Percentiles rank a stretch among this genome's conserved stretches.
phyloP scores from a whole-genome alignment of 2,113 vertebrate genomes.

The Sciurus niger region DNA sequence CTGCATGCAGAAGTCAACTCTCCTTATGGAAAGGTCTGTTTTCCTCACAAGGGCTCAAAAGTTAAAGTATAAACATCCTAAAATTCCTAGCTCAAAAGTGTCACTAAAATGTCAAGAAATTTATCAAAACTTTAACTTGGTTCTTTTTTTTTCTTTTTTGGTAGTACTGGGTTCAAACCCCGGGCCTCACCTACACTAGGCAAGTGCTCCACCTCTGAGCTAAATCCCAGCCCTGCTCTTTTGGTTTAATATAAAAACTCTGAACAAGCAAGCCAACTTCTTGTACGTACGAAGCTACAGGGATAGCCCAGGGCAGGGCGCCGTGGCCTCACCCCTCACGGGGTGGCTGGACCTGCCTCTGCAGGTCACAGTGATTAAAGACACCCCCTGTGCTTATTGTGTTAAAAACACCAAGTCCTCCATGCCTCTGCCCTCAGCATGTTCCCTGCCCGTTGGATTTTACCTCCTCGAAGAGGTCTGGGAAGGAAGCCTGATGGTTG shows the following conservation, averaged over 20 bases:
- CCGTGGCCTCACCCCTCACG: background rate
- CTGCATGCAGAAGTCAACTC: background rate
- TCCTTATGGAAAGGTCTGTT: background rate
- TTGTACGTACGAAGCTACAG: background rate
- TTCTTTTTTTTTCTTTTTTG: constrained; percentile 9
- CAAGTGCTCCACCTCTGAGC: background rate
- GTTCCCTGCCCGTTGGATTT: constrained; percentile 17
- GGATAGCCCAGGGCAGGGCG: background rate
- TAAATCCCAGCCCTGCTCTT: background rate
- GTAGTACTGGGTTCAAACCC: background rate
- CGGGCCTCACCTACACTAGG: background rate
- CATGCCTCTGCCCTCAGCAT: background rate
- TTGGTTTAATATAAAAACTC: background rate
- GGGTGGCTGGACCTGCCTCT: background rate
- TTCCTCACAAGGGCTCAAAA: background rate
- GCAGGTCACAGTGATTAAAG: background rate
- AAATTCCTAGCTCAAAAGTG: background rate
- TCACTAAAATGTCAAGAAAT: constrained; percentile 14
- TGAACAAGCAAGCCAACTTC: background rate
- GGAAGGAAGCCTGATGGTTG: background rate
- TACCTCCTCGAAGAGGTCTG: constrained; percentile 9
- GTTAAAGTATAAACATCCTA: background rate
- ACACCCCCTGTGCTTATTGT: constrained; percentile 29
- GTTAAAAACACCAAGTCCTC: background rate
- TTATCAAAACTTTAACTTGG: background rate